phyloP scores from a whole-genome alignment of 1,140 invertebrate species.

The Tenebrio molitor region DNA sequence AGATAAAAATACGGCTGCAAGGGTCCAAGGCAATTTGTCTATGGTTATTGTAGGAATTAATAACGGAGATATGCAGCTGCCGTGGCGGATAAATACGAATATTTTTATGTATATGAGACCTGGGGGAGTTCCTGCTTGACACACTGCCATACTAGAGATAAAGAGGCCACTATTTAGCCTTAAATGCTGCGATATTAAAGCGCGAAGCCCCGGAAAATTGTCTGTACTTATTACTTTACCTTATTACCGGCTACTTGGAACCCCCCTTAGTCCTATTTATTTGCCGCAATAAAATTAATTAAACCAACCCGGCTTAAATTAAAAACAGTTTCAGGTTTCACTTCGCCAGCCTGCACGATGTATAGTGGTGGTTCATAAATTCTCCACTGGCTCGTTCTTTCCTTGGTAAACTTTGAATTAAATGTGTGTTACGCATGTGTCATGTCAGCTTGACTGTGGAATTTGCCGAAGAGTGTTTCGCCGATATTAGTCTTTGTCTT shows the following conservation, averaged over 20 bases:
- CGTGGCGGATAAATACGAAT: conserved; percentile 43
- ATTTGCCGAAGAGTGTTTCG: neutral
- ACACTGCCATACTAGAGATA: conserved; percentile 43
- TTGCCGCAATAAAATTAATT: conserved; percentile 37
- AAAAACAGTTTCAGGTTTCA: conserved; percentile 38
- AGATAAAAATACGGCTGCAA: conserved; percentile 38
- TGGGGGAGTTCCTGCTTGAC: conserved; percentile 34
- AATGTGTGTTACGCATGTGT: conserved; percentile 14
- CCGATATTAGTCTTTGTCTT: conserved; percentile 24
- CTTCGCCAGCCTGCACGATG: neutral
- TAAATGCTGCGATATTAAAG: conserved; percentile 36
- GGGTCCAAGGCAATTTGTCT: conserved; percentile 44
- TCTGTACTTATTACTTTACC: conserved; percentile 38
- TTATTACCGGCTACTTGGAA: conserved; percentile 36
- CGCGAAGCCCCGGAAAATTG: conserved; percentile 36
- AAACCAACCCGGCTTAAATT: conserved; percentile 18
- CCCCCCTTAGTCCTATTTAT: conserved; percentile 17
- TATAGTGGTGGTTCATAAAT: conserved; percentile 9
- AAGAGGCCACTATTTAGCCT: conserved; percentile 44
- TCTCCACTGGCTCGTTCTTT: neutral
- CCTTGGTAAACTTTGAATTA: neutral
- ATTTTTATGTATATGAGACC: conserved; percentile 46
- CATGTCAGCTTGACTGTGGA: neutral
- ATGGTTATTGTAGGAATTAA: conserved; percentile 46
- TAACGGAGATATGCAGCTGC: conserved; percentile 45